Base-by-base conservation (phyloP, 2,888 invertebrate genomes). In the Lochmaea crataegi region DNA sequence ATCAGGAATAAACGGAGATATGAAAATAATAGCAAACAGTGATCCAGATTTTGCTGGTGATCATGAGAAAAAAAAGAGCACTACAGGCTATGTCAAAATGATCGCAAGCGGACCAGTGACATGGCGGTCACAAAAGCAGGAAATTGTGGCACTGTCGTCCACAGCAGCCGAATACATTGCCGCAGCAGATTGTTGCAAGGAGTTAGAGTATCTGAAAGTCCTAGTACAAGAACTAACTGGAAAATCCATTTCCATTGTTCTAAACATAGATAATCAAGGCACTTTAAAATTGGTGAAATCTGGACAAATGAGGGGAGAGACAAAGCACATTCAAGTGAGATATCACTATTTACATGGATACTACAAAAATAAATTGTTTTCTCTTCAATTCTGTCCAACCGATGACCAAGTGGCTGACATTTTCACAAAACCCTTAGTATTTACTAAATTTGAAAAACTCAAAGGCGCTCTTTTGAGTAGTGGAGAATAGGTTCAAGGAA, bases 91-190 rank as follows among this genome's bases (percentile, higher is more conserved):
- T 51, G 14, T 51, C 51, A 51, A 14, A 51, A 12, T 51, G n/a
- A n/a, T 51, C 4, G 51, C 14, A 51, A 14, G 51, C 12, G 51
- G 51, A 51, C 51, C 51, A 51, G n/a, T 51, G 12, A n/a, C 51
- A n/a, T 51, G 51, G 51, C n/a, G 51, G 14, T 51, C 51, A 12
- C 12, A n/a, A 51, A 51, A 51, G n/a, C 51, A 51, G n/a, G 14
- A 51, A 51, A n/a, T n/a, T 51, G 51, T 51, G 12, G 51, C 51
- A 51, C 51, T n/a, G n/a, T n/a, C n/a, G n/a, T 51, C n/a, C n/a
- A 51, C n/a, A n/a, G n/a, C 51, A n/a, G 51, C 32, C 32, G n/a
- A 51, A 6, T 51, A 51, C n/a, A 51, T 51, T 51, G 51, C 51
- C 12, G 51, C 51, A 51, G 51, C 51, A 12, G 14, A 51, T 12